Percentiles rank a stretch among this genome's conserved stretches.
These are phyloP conservation scores for Ips typographus DNA, from an alignment of 1,140 invertebrate genomes.

Conservation along the genomic window DNA sequence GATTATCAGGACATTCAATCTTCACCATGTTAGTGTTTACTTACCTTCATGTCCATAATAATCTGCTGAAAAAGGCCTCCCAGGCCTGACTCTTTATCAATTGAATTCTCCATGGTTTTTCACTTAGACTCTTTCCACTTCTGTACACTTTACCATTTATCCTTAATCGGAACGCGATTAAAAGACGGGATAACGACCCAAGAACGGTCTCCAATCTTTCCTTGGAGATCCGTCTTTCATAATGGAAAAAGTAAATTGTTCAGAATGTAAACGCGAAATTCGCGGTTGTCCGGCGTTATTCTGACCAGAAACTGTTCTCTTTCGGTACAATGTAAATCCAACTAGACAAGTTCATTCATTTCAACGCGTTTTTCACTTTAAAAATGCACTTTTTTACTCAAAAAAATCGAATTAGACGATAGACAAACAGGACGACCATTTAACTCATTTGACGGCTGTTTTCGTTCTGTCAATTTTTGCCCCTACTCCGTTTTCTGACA, in stretches of 20 bases:
- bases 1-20: too few relatives aligned
- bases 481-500: neutral
- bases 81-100: constrained; percentile 77
- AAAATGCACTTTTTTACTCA: neutral
- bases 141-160: neutral
- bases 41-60: constrained; percentile 84
- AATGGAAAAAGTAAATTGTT: neutral
- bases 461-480: neutral
- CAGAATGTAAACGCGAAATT: neutral
- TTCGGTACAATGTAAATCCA: neutral
- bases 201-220: neutral
- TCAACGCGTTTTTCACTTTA: neutral
- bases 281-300: too few relatives aligned
- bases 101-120: constrained; percentile 63
- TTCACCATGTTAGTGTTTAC: constrained; percentile 11
- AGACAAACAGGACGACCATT: constrained; percentile 1
- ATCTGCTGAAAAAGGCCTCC: constrained; percentile 84
- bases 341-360: neutral
- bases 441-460: neutral
- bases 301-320: neutral
- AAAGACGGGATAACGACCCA: neutral
- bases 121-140: neutral
- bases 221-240: neutral
- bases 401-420: neutral
- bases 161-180: neutral